These are phyloP conservation scores for Malthinus flaveolus DNA, from an alignment of 2,888 invertebrate species.

Conservation along the genomic window DNA sequence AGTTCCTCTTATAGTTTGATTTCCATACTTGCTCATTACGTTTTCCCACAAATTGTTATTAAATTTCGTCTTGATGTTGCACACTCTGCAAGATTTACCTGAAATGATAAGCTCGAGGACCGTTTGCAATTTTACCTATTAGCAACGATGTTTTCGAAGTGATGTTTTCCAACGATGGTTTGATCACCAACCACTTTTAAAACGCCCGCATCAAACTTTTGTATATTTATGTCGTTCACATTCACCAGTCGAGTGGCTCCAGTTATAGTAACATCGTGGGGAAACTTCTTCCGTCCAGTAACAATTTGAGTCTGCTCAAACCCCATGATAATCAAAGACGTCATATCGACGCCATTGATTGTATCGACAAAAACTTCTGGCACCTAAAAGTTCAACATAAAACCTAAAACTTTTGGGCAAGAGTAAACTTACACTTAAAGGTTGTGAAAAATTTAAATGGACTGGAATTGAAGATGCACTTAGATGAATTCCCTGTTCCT, in stretches of 20 bases:
- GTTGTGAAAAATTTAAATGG: slow-evolving; percentile 48
- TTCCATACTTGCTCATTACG: slow-evolving; percentile 30
- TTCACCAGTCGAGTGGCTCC: slow-evolving; percentile 52
- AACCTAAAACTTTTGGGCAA: not conserved
- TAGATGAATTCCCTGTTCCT: slow-evolving; percentile 47
- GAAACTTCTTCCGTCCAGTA: slow-evolving; percentile 56
- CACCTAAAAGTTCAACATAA: slow-evolving; percentile 21
- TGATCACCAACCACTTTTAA: slow-evolving; percentile 55
- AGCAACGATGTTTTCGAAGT: slow-evolving; percentile 47
- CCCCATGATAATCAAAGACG: slow-evolving; percentile 53
- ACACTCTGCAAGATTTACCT: slow-evolving; percentile 18
- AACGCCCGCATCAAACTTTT: slow-evolving; percentile 50
- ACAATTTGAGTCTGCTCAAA: slow-evolving; percentile 53
- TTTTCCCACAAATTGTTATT: slow-evolving; percentile 37
- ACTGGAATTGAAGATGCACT: slow-evolving; percentile 46
- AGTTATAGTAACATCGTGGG: slow-evolving; percentile 51
- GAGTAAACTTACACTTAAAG: slow-evolving; percentile 44
- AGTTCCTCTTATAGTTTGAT: slow-evolving; percentile 37
- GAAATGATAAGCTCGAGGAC: not conserved
- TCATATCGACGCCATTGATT: slow-evolving; percentile 55
- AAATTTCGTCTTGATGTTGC: slow-evolving; percentile 31
- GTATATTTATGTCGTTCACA: slow-evolving; percentile 56
- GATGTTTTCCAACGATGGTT: slow-evolving; percentile 52
- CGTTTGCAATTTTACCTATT: slow-evolving; percentile 37
- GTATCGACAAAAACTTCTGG: slow-evolving; percentile 51